phyloP scores from a whole-genome alignment of 2,888 invertebrate species.

The Trissoscelio sp. region DNA sequence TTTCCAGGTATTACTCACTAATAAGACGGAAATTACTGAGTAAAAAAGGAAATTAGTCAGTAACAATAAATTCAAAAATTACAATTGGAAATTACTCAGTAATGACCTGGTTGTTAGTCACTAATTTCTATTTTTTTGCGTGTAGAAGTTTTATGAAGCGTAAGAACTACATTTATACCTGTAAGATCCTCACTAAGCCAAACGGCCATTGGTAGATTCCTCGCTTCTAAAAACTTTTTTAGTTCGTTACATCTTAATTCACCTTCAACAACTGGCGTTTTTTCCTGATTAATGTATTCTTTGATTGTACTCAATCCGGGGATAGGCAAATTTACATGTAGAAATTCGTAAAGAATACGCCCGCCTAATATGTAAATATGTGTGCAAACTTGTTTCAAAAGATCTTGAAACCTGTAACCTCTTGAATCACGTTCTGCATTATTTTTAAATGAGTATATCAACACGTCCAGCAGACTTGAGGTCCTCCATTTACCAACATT shows the following conservation, averaged over 20 bases:
- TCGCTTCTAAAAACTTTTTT: constrained; percentile 58
- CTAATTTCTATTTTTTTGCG: too few relatives aligned
- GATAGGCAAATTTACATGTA: constrained; percentile 61
- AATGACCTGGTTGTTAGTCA: too few relatives aligned
- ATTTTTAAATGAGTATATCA: neutral
- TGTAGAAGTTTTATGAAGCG: too few relatives aligned
- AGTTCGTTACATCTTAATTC: constrained; percentile 41
- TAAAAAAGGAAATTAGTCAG: too few relatives aligned
- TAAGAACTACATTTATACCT: neutral
- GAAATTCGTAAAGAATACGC: constrained; percentile 67
- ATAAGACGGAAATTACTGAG: too few relatives aligned
- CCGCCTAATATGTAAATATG: constrained; percentile 58
- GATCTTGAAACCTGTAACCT: constrained; percentile 8
- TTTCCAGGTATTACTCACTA: too few relatives aligned
- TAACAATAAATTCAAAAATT: too few relatives aligned
- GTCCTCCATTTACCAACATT: neutral
- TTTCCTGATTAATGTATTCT: constrained; percentile 32
- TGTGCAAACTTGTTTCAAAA: constrained; percentile 9
- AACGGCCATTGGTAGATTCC: constrained; percentile 60
- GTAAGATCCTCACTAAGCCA: constrained; percentile 71
- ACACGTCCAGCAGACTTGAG: constrained; percentile 1
- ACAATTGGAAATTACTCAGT: too few relatives aligned
- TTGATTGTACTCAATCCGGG: constrained; percentile 58
- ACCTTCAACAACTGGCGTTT: constrained; percentile 18
- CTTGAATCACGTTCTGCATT: neutral